Evolutionary conservation across 2,888 invertebrate genomes (phyloP).

Genomic region (Perdita meconis): DNA sequence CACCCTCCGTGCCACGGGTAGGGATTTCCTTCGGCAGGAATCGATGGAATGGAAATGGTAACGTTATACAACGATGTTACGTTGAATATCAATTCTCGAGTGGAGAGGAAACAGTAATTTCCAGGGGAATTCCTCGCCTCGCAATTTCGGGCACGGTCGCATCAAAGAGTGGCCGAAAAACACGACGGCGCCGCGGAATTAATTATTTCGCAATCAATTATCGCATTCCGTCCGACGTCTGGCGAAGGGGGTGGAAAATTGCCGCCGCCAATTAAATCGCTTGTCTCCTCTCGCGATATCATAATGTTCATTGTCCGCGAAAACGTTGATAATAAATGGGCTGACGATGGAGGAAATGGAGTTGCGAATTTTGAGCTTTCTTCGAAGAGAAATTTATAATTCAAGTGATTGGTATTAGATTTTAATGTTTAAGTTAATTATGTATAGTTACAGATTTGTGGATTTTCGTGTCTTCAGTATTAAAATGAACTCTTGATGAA

Average conservation of each 20-base stretch:
- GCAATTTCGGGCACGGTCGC: not conserved
- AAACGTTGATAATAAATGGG: not conserved
- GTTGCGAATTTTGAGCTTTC: too few species aligned
- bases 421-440: too few species aligned
- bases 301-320: not conserved
- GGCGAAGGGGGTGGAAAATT: not conserved
- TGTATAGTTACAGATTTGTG: too few species aligned
- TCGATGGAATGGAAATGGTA: not conserved
- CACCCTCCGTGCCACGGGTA: too few species aligned
- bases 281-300: not conserved
- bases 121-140: not conserved
- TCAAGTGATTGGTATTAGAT: too few species aligned
- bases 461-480: too few species aligned
- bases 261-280: conserved; percentile 22
- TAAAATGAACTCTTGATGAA: too few species aligned
- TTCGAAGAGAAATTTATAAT: too few species aligned
- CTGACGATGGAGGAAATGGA: too few species aligned
- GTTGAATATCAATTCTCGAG: not conserved
- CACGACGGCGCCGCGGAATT: conserved; percentile 3
- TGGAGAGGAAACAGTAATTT: not conserved
- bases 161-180: conserved; percentile 19
- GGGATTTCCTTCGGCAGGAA: not conserved
- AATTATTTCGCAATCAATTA: conserved; percentile 44
- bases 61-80: not conserved
- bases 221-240: not conserved